Evolutionary conservation across 2,113 vertebrate genomes (phyloP), one percentile per base, ranked within the genome.

Genomic region (Rissa tridactyla): DNA sequence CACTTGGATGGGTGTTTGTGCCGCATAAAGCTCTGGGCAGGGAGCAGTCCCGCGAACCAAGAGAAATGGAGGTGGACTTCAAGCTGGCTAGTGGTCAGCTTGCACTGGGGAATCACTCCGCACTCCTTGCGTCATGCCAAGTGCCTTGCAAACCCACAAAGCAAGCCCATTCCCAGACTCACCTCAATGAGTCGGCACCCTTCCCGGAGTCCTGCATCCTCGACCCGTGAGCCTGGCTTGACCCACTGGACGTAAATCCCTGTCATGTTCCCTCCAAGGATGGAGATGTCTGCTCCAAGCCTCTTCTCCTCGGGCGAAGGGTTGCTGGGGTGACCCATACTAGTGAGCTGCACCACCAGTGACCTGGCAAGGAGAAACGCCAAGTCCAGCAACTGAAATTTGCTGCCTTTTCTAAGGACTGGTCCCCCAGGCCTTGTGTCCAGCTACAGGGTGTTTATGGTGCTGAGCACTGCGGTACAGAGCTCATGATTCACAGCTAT

Each of bases 161-260:
- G 34, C 0, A 2, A 90, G 10, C 55, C 22, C 54, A 13, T 36
- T 88, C 84, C 77, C 46, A 4, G 46, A 75, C 97, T 95, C 77
- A 99, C 99, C 99, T 99, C 98, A 86, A 99, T 96, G 38, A 99
- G 98, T 89, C 99, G 97, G 66, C 98, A 98, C 58, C 99, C 98
- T 95, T 99, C 98, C 90, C 84, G 98, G 21, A 99, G 97, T 32
- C 99, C 99, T 27, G 85, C 97, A 13, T 86, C 97, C 81, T 99
- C 98, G 0, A 98, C 98, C 5, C 20, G 94, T 2, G 99, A 99
- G n/a, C 98, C 98, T 5, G 98, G 94, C 82, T 96, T 98, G 91
- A 99, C 99, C 47, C 98, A 98, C 60, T 98, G 99, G 57, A 99
- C 97, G 21, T 99, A 99, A 46, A 99, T 97, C 80, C 99, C 99